Percentiles rank a stretch among this genome's conserved stretches.
phyloP scores from a whole-genome alignment of 2,113 vertebrate genomes.

The Mesoclemmys tuberculata region DNA sequence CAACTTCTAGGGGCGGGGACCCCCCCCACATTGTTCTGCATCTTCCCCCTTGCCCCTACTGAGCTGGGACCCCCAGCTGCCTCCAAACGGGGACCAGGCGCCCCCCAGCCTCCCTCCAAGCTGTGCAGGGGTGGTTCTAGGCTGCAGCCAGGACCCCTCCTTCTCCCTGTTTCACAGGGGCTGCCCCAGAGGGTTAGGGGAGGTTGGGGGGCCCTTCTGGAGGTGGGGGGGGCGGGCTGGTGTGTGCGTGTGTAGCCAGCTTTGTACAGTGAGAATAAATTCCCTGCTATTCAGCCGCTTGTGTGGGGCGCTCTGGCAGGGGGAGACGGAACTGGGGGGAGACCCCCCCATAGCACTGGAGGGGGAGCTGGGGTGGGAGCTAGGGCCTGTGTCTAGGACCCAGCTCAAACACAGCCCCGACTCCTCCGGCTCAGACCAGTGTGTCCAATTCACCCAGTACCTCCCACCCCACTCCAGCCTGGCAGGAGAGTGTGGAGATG shows the following conservation, averaged over 20 bases:
- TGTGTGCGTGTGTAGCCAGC: not conserved
- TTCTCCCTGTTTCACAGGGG: fast-evolving
- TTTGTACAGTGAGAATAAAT: not conserved
- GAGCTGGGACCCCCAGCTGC: too few species aligned
- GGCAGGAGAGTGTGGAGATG: not conserved
- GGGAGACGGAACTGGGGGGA: not conserved
- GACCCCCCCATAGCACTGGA: not conserved
- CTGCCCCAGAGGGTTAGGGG: too few species aligned
- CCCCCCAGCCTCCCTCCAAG: too few species aligned
- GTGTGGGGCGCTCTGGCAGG: not conserved
- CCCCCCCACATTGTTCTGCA: too few species aligned
- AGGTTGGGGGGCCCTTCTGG: too few species aligned
- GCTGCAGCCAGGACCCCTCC: not conserved
- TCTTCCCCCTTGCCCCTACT: too few species aligned
- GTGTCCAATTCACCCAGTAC: not conserved
- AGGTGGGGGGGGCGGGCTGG: not conserved
- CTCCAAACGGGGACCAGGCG: not conserved
- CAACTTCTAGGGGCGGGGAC: constrained; percentile 83
- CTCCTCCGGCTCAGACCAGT: not conserved
- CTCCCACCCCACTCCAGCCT: not conserved
- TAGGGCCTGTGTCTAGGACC: too few species aligned
- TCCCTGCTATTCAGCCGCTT: not conserved
- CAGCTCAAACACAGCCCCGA: not conserved
- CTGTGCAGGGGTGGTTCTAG: too few species aligned
- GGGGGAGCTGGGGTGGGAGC: too few species aligned